phyloP scores from a whole-genome alignment of 2,888 invertebrate species.

The Liposcelis brunnea region DNA sequence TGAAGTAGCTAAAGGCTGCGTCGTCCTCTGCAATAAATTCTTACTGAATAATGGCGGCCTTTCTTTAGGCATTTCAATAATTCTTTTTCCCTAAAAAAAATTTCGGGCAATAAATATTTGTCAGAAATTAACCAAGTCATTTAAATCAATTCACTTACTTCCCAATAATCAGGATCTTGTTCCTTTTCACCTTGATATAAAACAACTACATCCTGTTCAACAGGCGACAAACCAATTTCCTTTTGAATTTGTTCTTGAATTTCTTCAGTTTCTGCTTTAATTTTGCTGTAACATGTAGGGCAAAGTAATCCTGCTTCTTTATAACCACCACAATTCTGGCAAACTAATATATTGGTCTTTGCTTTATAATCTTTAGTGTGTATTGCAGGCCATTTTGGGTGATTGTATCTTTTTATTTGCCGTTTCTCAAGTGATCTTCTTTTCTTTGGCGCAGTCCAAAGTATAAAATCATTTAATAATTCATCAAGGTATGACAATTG shows the following conservation, averaged over 20 bases:
- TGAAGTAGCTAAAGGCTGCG: slow-evolving; percentile 43
- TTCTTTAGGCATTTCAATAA: slow-evolving; percentile 71
- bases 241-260: slow-evolving; percentile 61
- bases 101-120: slow-evolving; percentile 8
- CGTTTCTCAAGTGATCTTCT: slow-evolving; percentile 62
- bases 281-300: slow-evolving; percentile 74
- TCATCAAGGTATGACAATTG: slow-evolving; percentile 28
- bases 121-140: background rate
- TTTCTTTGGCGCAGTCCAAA: slow-evolving; percentile 68
- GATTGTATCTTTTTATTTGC: slow-evolving; percentile 52
- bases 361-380: slow-evolving; percentile 43
- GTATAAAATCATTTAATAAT: slow-evolving; percentile 40
- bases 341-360: slow-evolving; percentile 55
- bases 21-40: slow-evolving; percentile 63
- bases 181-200: slow-evolving; percentile 68
- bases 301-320: slow-evolving; percentile 65
- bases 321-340: slow-evolving; percentile 68
- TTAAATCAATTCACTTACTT: slow-evolving; percentile 21
- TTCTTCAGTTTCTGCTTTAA: slow-evolving; percentile 60
- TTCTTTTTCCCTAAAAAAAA: slow-evolving; percentile 39
- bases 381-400: slow-evolving; percentile 31
- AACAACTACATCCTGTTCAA: slow-evolving; percentile 72
- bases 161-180: slow-evolving; percentile 27
- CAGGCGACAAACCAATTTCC: slow-evolving; percentile 48
- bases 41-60: slow-evolving; percentile 79